Percentiles rank a stretch among this genome's conserved stretches.
Evolutionary conservation across 2,113 vertebrate genomes (phyloP).

Genomic region (Puntigrus tetrazona): DNA sequence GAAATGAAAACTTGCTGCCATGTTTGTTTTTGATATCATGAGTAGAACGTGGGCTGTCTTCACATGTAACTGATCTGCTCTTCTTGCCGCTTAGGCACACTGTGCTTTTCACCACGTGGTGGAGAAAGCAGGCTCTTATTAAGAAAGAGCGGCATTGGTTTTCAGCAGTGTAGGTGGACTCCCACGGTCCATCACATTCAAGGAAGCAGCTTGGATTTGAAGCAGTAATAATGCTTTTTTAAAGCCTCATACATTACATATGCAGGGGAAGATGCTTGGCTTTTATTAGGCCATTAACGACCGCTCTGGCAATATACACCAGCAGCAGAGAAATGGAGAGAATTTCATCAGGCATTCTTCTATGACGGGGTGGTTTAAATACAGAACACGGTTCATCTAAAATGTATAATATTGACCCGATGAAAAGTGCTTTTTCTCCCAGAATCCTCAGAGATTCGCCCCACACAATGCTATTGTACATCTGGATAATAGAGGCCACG

Average conservation of each 20-base stretch:
- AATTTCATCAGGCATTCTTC: constrained; percentile 72
- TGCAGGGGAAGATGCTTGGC: constrained; percentile 59
- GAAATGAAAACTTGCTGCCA: constrained; percentile 46
- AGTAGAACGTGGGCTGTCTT: constrained; percentile 59
- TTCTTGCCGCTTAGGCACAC: constrained; percentile 35
- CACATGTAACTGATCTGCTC: constrained; percentile 58
- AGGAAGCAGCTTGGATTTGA: constrained; percentile 41
- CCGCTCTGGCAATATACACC: constrained; percentile 57
- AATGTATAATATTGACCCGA: constrained; percentile 73
- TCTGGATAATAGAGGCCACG: constrained; percentile 75
- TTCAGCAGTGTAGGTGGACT: constrained; percentile 43
- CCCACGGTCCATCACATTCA: constrained; percentile 30
- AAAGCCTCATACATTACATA: constrained; percentile 59
- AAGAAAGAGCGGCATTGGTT: constrained; percentile 58
- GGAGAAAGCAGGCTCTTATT: constrained; percentile 57
- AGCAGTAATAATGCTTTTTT: constrained; percentile 44
- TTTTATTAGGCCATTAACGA: constrained; percentile 63
- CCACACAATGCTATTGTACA: constrained; percentile 77
- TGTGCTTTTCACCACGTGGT: constrained; percentile 54
- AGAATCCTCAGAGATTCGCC: constrained; percentile 74
- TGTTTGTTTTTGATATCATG: constrained; percentile 42
- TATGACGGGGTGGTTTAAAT: constrained; percentile 67
- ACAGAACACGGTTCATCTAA: constrained; percentile 75
- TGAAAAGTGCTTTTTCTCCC: constrained; percentile 80
- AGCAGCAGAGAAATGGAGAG: constrained; percentile 67